Percentiles rank a stretch among this genome's conserved stretches.
These are phyloP conservation scores for Metaphire vulgaris DNA, from an alignment of 1,140 invertebrate species.

Conservation along the genomic window DNA sequence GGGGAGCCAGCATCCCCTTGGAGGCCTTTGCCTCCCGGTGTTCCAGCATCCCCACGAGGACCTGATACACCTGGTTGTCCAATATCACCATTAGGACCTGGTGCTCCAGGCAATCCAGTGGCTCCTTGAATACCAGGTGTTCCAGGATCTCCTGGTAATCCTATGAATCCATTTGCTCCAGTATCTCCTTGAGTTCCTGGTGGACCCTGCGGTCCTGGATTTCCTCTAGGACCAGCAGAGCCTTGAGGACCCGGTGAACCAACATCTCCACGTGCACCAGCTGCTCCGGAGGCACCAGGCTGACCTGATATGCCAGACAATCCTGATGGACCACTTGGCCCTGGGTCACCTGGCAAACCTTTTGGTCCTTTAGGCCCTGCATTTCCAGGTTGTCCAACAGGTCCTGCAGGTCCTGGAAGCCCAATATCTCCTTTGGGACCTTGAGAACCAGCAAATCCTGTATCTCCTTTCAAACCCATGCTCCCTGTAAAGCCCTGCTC, in stretches of 20 bases:
- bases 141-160: slow-evolving; percentile 17
- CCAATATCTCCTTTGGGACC: slow-evolving; percentile 13
- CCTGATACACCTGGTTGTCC: slow-evolving; percentile 57
- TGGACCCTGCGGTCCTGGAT: slow-evolving; percentile 12
- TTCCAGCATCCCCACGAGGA: slow-evolving; percentile 40
- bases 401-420: neutral
- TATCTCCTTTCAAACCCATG: slow-evolving; percentile 5
- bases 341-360: slow-evolving; percentile 11
- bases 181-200: slow-evolving; percentile 13
- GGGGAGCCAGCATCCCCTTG: slow-evolving; percentile 21
- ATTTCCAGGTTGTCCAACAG: slow-evolving; percentile 17
- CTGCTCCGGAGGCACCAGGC: neutral
- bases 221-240: slow-evolving; percentile 1
- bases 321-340: slow-evolving; percentile 9
- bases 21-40: slow-evolving; percentile 18
- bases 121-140: slow-evolving; percentile 56
- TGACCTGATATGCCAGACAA: neutral
- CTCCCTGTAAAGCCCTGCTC: slow-evolving; percentile 3
- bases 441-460: slow-evolving; percentile 6
- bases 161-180: slow-evolving; percentile 6
- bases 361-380: slow-evolving; percentile 13
- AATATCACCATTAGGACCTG: slow-evolving; percentile 18
- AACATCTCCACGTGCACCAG: slow-evolving; percentile 16
- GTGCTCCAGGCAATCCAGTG: slow-evolving; percentile 58
- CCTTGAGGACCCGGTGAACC: slow-evolving; percentile 19